Evolutionary conservation across 2,113 vertebrate genomes (phyloP), one percentile per base, ranked within the genome.

Genomic region (Eurypyga helias): DNA sequence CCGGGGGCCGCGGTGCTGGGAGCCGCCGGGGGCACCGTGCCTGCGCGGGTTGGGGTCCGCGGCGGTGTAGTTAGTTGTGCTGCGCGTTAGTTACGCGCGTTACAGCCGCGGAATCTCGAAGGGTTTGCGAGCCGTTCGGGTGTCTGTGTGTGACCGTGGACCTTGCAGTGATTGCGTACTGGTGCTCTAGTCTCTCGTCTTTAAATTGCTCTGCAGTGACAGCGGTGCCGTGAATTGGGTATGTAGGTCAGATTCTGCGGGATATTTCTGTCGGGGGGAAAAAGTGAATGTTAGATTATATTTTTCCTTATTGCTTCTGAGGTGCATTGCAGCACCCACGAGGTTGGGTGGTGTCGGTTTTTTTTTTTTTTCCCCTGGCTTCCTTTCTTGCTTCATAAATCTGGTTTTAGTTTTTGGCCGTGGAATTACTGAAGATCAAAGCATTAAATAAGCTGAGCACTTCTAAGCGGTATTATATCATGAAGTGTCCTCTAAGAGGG

Each of bases 341-440:
- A 89, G 60, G 36, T 26, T 36, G 55, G n/a, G 17, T n/a, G n/a
- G n/a, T n/a, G n/a, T n/a, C n/a, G 24, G 13, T 10, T 21, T 10
- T 23, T 46, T 31, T 23, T 7, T 48, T 70, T 46, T 6, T 8
- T 12, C 10, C 41, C 3, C 12, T 54, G 77, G 26, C 28, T 82
- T 95, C 43, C 20, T 57, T 52, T 92, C 46, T 79, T 61, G 65
- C 54, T 82, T 81, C 25, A 3, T 65, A 72, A 89, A 85, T 78
- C 71, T 78, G 84, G 48, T 88, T 76, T 83, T 91, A 55, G 46
- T 60, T 90, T 92, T 91, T 83, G 79, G 26, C 52, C 76, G 84
- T 76, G 80, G 73, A 77, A 66, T 92, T 89, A 48, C 17, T 43
- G 66, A 85, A 92, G 65, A 93, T 92, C 34, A 92, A 94, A 92